phyloP scores from a whole-genome alignment of 2,888 invertebrate species.

The Pemphredon lugubris region DNA sequence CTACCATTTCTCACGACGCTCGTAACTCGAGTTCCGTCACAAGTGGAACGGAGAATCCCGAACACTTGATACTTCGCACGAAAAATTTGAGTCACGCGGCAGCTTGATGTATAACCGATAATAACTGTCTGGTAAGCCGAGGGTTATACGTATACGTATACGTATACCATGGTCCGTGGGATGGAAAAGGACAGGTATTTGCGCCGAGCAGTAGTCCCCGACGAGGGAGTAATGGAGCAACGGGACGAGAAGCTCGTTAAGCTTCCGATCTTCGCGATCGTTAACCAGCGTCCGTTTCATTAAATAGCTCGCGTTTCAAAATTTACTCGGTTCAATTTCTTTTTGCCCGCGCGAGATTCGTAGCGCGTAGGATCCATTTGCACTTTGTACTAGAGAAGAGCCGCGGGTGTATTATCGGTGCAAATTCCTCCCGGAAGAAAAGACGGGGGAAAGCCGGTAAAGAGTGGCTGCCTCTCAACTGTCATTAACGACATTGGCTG shows the following conservation, averaged over 20 bases:
- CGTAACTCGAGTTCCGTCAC: constrained; percentile 32
- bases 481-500: constrained; percentile 51
- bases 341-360: too few relatives aligned
- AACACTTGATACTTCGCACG: constrained; percentile 29
- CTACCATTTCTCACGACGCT: constrained; percentile 49
- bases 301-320: too few relatives aligned
- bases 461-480: constrained; percentile 51
- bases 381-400: constrained; percentile 11
- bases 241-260: too few relatives aligned
- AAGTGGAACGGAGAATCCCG: constrained; percentile 47
- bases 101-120: constrained; percentile 47
- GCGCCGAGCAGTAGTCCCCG: too few relatives aligned
- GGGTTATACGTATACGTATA: too few relatives aligned
- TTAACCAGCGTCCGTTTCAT: too few relatives aligned
- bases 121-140: constrained; percentile 39
- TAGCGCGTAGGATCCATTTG: too few relatives aligned
- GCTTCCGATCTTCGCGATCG: too few relatives aligned
- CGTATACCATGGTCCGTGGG: too few relatives aligned
- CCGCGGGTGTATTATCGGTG: constrained; percentile 9
- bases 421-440: neutral
- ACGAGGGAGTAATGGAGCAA: too few relatives aligned
- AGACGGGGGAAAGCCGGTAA: constrained; percentile 12
- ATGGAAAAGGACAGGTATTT: too few relatives aligned
- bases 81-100: constrained; percentile 47
- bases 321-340: too few relatives aligned